A percentile compares a stretch with the other conserved stretches of the same genome.
Conservation (phyloP, 2,888 invertebrate genomes). For the Drosophila kuntzei region DNA sequence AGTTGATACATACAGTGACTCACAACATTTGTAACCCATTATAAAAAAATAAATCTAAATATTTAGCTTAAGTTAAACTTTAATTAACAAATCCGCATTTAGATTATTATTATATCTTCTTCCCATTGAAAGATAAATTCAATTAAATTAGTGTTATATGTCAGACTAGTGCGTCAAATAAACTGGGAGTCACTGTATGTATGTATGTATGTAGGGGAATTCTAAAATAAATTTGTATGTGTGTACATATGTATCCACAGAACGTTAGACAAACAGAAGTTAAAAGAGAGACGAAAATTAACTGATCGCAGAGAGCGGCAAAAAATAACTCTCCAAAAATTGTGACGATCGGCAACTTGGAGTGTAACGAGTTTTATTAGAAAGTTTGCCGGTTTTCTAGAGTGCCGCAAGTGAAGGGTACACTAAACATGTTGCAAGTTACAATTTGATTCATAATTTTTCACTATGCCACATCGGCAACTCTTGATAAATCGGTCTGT, state of each 20-base stretch:
- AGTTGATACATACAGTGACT: no score
- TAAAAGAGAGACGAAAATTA: conserved; percentile 19
- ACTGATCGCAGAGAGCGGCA: conserved; percentile 10
- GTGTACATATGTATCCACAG: neutral
- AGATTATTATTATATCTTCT: no score
- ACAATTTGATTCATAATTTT: conserved; percentile 36
- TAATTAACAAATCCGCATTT: no score
- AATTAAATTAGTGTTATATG: no score
- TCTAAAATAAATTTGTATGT: conserved; percentile 12
- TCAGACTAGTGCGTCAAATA: no score
- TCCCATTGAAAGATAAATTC: no score
- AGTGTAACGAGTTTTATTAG: conserved; percentile 61
- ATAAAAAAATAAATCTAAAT: no score
- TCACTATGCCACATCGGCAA: conserved; percentile 9
- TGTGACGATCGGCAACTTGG: conserved; percentile 28
- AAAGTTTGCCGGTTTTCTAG: conserved; percentile 65
- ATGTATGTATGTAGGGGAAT: conserved; percentile 7
- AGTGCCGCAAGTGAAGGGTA: conserved; percentile 48
- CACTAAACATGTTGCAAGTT: conserved; percentile 14
- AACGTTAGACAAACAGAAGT: conserved; percentile 19
- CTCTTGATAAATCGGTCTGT: conserved; percentile 29
- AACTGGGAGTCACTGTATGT: no score
- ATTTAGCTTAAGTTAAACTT: no score
- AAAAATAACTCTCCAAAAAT: conserved; percentile 21
- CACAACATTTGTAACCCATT: no score